Conservation (phyloP, 2,113 vertebrate genomes). For the Alethe diademata region DNA sequence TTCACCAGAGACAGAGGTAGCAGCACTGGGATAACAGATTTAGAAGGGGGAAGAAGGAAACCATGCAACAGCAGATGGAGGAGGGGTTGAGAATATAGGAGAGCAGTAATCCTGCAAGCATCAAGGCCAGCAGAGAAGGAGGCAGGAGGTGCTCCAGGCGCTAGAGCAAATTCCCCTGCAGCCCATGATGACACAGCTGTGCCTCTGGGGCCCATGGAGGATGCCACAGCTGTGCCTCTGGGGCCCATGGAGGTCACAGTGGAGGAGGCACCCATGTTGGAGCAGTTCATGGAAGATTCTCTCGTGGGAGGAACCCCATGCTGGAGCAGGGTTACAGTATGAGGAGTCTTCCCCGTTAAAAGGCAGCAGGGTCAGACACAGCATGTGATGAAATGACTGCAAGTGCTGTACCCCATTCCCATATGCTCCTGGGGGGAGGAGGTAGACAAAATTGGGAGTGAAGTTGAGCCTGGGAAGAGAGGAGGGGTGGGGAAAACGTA, state of each 20-base stretch:
- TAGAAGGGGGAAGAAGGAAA: not conserved
- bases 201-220: accelerated
- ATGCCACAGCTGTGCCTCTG: not conserved
- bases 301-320: accelerated
- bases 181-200: accelerated
- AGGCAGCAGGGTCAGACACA: not conserved
- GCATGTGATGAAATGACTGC: not conserved
- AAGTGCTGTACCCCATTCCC: not conserved
- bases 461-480: not conserved
- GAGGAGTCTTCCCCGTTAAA: not conserved
- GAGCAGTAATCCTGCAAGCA: not conserved
- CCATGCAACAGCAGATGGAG: not conserved
- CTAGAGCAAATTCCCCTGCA: not conserved
- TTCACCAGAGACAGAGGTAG: not conserved
- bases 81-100: not conserved
- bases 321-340: not conserved
- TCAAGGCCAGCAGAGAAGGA: not conserved
- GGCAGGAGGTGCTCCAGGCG: not conserved
- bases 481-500: not conserved
- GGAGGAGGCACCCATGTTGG: not conserved
- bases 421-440: not conserved
- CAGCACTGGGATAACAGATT: not conserved
- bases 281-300: not conserved
- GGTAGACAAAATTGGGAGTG: not conserved
- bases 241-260: accelerated